Percentiles rank a stretch among this genome's conserved stretches.
phyloP scores from a whole-genome alignment of 2,113 vertebrate genomes.

The Chionodraco myersi region DNA sequence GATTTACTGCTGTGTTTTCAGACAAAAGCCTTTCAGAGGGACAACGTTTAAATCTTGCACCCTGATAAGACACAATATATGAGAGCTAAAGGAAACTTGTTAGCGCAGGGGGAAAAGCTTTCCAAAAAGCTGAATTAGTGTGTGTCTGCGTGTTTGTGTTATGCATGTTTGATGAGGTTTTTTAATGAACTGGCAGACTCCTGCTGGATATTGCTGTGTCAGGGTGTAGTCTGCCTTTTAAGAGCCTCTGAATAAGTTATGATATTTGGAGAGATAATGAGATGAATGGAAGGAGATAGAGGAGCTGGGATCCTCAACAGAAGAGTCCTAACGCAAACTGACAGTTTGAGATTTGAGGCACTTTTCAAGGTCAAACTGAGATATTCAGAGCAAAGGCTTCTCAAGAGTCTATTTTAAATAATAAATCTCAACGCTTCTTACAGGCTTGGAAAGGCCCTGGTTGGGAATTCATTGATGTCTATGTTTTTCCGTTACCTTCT shows the following conservation, averaged over 20 bases:
- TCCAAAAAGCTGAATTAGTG: slow-evolving; percentile 61
- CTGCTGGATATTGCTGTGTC: slow-evolving; percentile 78
- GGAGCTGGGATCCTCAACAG: slow-evolving; percentile 89
- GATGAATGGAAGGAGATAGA: slow-evolving; percentile 91
- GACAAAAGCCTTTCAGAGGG: slow-evolving; percentile 35
- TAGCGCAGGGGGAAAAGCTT: slow-evolving; percentile 51
- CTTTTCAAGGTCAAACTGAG: slow-evolving; percentile 66
- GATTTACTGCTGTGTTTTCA: slow-evolving; percentile 11
- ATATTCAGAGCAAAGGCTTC: slow-evolving; percentile 32
- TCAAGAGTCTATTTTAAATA: not conserved
- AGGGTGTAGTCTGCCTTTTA: slow-evolving; percentile 79
- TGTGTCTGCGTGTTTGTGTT: slow-evolving; percentile 55
- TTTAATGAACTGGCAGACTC: slow-evolving; percentile 90
- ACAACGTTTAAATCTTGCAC: slow-evolving; percentile 7
- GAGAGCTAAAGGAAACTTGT: slow-evolving; percentile 55
- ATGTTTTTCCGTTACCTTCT: not conserved
- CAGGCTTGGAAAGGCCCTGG: not conserved
- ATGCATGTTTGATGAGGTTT: slow-evolving; percentile 77
- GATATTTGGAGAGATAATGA: slow-evolving; percentile 86
- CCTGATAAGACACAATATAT: slow-evolving; percentile 29
- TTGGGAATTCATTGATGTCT: not conserved
- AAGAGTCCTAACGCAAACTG: slow-evolving; percentile 83
- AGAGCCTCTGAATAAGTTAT: slow-evolving; percentile 82
- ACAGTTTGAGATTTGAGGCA: slow-evolving; percentile 54
- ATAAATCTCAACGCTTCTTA: not conserved